Base-by-base conservation (phyloP, 1,140 invertebrate species). In the Archivesica marissinica region DNA sequence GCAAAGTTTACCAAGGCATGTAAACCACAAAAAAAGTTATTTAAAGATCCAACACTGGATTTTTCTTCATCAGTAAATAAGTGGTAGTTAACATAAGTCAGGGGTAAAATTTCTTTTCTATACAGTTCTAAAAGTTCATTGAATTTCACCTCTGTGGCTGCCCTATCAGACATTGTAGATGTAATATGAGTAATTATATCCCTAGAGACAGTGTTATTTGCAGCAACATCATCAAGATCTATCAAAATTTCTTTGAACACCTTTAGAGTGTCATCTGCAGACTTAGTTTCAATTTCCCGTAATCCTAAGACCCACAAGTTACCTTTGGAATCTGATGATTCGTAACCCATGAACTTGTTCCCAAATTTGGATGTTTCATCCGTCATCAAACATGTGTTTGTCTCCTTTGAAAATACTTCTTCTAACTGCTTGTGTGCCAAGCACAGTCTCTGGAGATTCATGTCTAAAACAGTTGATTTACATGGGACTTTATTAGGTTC, bases 1-100 rank as follows among this genome's bases (percentile, higher is more conserved):
- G 76, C 76, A 47, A 15, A 79, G 44, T 79, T 79, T 20, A 79
- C 76, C 28, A 79, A 44, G 1, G 54, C 35, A 23, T 80, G 77
- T 15, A 80, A 38, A n/a, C 77, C 77, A 64, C 59, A 78, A 20
- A 78, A 78, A 56, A 66, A 66, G 41, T 66, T 79, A 25, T 54
- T 17, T 39, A 68, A 25, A 17, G 35, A n/a, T 52, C 50, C 70
- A 11, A 77, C 4, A 59, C 30, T 17, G 11, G 20, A 30, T 38
- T 66, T 66, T 39, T 78, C 76, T n/a, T 78, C 54, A 17, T 78
- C 50, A 25, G 44, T 59, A 35, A 61, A 78, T 9, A 33, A 25
- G n/a, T 78, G 3, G 59, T 77, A 77, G 25, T 77, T 78, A 28
- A 25, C 25, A 61, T 61, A 78, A 54, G 33, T 38, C 30, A 78